These are phyloP conservation scores for Drosophila incognita DNA, from an alignment of 2,888 invertebrate species.

Conservation along the genomic window DNA sequence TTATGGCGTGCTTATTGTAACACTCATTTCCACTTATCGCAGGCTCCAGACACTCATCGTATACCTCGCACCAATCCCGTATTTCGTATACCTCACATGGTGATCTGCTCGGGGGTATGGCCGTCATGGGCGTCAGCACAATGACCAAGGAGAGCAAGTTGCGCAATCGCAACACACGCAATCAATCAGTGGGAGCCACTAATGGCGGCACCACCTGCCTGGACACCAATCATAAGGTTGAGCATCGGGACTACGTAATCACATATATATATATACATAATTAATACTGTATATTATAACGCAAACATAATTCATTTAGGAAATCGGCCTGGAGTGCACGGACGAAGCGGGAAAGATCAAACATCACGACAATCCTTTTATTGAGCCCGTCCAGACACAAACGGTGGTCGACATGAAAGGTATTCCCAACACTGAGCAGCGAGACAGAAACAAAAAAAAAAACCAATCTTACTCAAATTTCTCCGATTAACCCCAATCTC, in stretches of 20 bases:
- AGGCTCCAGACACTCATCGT: conserved; percentile 96
- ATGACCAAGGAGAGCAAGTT: conserved; percentile 94
- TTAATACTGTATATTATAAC: neutral
- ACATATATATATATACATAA: neutral
- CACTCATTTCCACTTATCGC: neutral
- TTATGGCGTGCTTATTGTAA: neutral
- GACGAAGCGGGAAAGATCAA: conserved; percentile 94
- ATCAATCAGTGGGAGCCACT: conserved; percentile 88
- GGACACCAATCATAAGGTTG: conserved; percentile 88
- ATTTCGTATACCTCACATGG: conserved; percentile 97
- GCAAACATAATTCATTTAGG: conserved; percentile 86
- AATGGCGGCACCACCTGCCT: conserved; percentile 86
- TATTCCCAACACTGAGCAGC: conserved; percentile 79
- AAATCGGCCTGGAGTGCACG: conserved; percentile 91
- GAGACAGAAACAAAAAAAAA: neutral
- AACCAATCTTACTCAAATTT: neutral
- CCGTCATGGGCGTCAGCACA: conserved; percentile 84
- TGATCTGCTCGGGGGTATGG: conserved; percentile 93
- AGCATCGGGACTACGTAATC: conserved; percentile 90
- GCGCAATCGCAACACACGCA: conserved; percentile 90
- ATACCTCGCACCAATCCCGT: conserved; percentile 97
- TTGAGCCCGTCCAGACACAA: conserved; percentile 93
- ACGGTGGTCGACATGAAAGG: conserved; percentile 98
- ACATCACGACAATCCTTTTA: conserved; percentile 95
- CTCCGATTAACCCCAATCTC: neutral